Evolutionary conservation across 2,797 vertebrate genomes (phyloP).

Genomic region (Myripristis jacobus): DNA sequence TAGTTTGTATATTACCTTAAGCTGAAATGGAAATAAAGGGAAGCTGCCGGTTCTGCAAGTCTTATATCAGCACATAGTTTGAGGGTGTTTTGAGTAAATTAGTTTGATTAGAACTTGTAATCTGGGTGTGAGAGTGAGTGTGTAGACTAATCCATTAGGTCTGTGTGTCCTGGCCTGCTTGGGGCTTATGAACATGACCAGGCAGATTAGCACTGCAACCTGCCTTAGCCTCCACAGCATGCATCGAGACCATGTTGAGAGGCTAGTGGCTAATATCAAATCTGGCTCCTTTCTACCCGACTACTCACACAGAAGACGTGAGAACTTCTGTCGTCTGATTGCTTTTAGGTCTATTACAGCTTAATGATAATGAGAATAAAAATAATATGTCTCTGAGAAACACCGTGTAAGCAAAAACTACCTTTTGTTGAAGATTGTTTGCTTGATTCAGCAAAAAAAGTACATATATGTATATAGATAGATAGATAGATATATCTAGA

Average conservation of each 20-base stretch:
- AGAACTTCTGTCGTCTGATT: slow-evolving; percentile 20
- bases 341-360: not conserved
- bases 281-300: slow-evolving; percentile 59
- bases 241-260: slow-evolving; percentile 66
- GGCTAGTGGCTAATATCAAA: slow-evolving; percentile 77
- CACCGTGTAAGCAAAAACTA: not conserved
- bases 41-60: slow-evolving; percentile 34
- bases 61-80: slow-evolving; percentile 44
- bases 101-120: slow-evolving; percentile 68
- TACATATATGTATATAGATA: too few relatives aligned
- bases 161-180: slow-evolving; percentile 77
- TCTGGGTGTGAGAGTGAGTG: slow-evolving; percentile 62
- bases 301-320: slow-evolving; percentile 33
- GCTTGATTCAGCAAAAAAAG: not conserved
- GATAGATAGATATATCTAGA: too few relatives aligned
- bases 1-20: slow-evolving; percentile 11
- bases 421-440: not conserved
- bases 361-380: not conserved
- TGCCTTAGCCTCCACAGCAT: slow-evolving; percentile 73
- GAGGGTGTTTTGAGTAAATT: slow-evolving; percentile 57
- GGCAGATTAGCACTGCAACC: slow-evolving; percentile 79
- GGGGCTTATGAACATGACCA: slow-evolving; percentile 75
- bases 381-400: not conserved
- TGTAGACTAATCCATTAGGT: slow-evolving; percentile 73
- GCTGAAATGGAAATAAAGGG: slow-evolving; percentile 28